Percentiles rank a stretch among this genome's conserved stretches.
Evolutionary conservation across 1,140 invertebrate genomes (phyloP).

Genomic region (Marisa cornuarietis): DNA sequence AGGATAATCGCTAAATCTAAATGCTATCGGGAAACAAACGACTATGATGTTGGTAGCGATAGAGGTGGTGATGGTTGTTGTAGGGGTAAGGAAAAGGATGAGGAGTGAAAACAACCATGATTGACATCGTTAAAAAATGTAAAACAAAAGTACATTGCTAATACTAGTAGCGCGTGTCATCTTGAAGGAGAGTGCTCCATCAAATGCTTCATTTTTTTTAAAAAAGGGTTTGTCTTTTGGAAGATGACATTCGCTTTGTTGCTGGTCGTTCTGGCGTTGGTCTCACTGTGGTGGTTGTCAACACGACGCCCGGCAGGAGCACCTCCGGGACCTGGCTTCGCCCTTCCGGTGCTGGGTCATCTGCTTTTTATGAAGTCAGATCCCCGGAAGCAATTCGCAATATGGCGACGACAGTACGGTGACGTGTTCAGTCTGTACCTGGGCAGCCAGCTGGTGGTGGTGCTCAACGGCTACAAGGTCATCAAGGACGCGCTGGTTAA

Average conservation of each 20-base stretch:
- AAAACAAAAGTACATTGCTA: too few relatives aligned
- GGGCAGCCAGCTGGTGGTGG: conserved; percentile 31
- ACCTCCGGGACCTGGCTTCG: conserved; percentile 12
- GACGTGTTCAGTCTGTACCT: conserved; percentile 42
- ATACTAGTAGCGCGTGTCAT: too few relatives aligned
- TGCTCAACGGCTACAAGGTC: conserved; percentile 38
- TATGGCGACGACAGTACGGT: conserved; percentile 33
- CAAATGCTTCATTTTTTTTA: too few relatives aligned
- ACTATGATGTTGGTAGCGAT: too few relatives aligned
- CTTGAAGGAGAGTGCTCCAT: too few relatives aligned
- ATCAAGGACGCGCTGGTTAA: conserved; percentile 42
- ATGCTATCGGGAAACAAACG: too few relatives aligned
- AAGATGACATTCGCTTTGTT: not conserved
- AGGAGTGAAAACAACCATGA: too few relatives aligned
- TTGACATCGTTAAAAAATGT: too few relatives aligned
- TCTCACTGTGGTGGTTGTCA: conserved; percentile 3
- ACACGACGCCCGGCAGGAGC: conserved; percentile 4
- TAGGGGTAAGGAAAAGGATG: too few relatives aligned
- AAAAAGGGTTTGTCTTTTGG: too few relatives aligned
- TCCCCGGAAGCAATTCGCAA: conserved; percentile 15
- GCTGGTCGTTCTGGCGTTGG: not conserved
- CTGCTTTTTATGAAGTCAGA: conserved; percentile 27
- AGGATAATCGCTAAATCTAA: too few relatives aligned
- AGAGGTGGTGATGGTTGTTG: too few relatives aligned
- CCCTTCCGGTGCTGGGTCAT: conserved; percentile 38